Evolutionary conservation across 2,113 vertebrate species (phyloP).

Genomic region (Anhinga rufa): DNA sequence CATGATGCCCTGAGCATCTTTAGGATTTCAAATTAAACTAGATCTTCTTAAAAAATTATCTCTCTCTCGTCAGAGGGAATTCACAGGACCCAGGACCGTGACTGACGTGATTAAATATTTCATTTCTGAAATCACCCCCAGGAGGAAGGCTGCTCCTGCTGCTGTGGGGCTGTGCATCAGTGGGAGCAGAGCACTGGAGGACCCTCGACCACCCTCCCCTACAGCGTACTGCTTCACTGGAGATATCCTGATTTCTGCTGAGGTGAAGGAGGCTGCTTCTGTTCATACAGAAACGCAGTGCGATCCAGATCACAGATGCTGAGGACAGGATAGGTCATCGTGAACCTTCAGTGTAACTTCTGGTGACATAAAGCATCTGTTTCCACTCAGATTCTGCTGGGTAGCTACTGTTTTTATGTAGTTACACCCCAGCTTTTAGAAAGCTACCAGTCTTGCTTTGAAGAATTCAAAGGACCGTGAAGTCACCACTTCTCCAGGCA

Average conservation of each 20-base stretch:
- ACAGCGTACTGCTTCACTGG: accelerated
- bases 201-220: not conserved
- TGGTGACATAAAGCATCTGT: accelerated
- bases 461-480: not conserved
- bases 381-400: not conserved
- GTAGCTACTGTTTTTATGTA: not conserved
- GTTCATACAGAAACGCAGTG: not conserved
- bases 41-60: accelerated
- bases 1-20: not conserved
- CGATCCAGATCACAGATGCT: not conserved
- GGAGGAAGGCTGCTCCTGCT: not conserved
- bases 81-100: accelerated
- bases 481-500: not conserved
- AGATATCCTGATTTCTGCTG: not conserved
- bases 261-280: not conserved
- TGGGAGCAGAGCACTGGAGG: not conserved
- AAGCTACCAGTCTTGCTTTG: not conserved
- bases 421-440: not conserved
- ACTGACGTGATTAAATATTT: not conserved
- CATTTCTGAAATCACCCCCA: not conserved
- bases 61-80: not conserved
- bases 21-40: not conserved
- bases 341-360: not conserved
- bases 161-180: not conserved
- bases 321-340: not conserved